Evolutionary conservation across 2,113 vertebrate genomes (phyloP), one percentile per base, ranked within the genome.

Genomic region (Vicugna pacos): DNA sequence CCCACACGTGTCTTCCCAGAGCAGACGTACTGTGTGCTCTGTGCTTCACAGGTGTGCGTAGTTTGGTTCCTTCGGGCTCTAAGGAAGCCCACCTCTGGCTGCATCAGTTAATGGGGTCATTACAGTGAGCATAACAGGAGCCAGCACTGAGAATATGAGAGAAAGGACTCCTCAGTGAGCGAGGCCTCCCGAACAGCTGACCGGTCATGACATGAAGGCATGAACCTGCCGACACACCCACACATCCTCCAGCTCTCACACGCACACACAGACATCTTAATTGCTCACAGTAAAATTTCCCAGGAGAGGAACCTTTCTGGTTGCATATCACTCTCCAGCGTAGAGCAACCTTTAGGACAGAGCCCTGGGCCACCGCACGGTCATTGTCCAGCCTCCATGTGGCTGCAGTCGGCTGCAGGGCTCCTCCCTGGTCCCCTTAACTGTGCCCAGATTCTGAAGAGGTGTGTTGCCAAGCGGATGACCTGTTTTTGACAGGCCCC

Each of bases 181-280:
- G 35, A 13, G 56, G 6, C 42, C 32, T 26, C 10, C 28, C 20
- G 22, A 5, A 24, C 54, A 24, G 1, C 20, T 30, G 15, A 46
- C 12, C 22, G 1, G 28, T 35, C 20, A 4, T 0, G 38, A 17
- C 5, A 3, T 12, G 7, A n/a, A 52, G 46, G 70, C 19, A 64
- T 35, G 46, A 38, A 4, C 79, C 67, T 32, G 20, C 48, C 81
- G 4, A 3, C 13, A 42, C 38, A 42, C 17, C 22, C 32, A 2
- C 13, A 42, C 38, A 42, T 42, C 38, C 8, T 22, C 12, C 20
- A 0, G 1, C 3, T 9, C 26, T 5, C 5, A 2, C 35, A 20
- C 28, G 32, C 4, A 14, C 48, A 28, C 12, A 6, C 58, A 19
- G 11, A 15, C 24, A 20, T 14, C 15, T 42, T 42, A 42, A 42